phyloP scores from a whole-genome alignment of 1,140 invertebrate genomes.

The Sitophilus oryzae region DNA sequence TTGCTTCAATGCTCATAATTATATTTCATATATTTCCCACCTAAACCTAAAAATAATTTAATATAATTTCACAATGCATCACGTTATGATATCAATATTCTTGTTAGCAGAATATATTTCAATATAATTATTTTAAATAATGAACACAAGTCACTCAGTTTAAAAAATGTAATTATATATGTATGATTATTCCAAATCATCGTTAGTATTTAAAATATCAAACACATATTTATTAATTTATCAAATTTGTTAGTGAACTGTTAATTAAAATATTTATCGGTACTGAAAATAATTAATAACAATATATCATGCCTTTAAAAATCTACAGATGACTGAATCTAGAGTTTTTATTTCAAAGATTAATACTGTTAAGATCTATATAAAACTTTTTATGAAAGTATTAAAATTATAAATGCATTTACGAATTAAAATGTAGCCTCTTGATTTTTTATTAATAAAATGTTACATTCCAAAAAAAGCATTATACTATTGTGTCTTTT shows the following conservation, averaged over 20 bases:
- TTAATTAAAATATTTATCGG: constrained; percentile 3
- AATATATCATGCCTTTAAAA: constrained; percentile 10
- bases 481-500: too few species aligned
- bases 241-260: constrained; percentile 1
- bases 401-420: background rate
- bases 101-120: too few species aligned
- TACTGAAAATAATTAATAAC: background rate
- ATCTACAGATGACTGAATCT: constrained; percentile 4
- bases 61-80: too few species aligned
- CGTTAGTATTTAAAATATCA: too few species aligned
- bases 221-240: background rate
- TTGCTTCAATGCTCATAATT: too few species aligned
- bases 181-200: too few species aligned
- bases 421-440: background rate
- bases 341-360: background rate
- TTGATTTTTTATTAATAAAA: background rate
- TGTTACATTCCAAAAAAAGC: background rate
- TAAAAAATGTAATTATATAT: too few species aligned
- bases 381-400: constrained; percentile 1
- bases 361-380: constrained; percentile 8
- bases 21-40: too few species aligned
- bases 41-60: too few species aligned
- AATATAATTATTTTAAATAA: too few species aligned
- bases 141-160: too few species aligned
- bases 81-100: too few species aligned